Conservation (phyloP, 2,113 vertebrate species). For the Setophaga coronata region DNA sequence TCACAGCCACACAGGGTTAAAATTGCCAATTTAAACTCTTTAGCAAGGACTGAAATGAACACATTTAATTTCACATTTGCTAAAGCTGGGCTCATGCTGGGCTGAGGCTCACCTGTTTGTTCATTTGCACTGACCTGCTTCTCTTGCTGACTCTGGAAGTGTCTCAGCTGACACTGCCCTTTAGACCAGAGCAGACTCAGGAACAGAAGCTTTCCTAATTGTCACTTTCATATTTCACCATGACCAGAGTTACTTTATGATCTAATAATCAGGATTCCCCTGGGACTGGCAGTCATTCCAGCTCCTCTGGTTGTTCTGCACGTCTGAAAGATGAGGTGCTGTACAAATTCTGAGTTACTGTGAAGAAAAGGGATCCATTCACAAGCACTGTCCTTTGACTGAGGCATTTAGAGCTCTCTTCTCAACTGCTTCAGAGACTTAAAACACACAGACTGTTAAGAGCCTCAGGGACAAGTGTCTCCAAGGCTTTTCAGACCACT, state of each 20-base stretch:
- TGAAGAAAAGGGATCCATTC: background rate
- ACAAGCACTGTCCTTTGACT: background rate
- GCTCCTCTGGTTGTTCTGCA: background rate
- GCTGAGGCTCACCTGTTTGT: background rate
- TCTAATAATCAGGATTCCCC: background rate
- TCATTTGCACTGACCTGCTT: background rate
- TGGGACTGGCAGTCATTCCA: background rate
- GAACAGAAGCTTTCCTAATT: background rate
- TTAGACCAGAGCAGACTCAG: background rate
- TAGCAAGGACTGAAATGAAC: background rate
- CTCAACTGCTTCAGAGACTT: background rate
- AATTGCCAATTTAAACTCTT: background rate
- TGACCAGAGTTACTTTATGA: background rate
- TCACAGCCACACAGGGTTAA: background rate
- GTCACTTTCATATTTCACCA: background rate
- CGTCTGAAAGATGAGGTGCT: background rate
- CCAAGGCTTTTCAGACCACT: background rate
- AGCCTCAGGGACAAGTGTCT: background rate
- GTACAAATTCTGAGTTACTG: background rate
- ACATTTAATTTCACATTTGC: background rate
- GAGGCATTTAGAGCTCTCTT: background rate
- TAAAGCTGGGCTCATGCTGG: background rate
- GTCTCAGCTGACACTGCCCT: background rate
- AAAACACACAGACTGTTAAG: background rate
- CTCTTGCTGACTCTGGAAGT: background rate